Evolutionary conservation across 2,888 invertebrate genomes (phyloP).

Genomic region (Chrysolina americana): DNA sequence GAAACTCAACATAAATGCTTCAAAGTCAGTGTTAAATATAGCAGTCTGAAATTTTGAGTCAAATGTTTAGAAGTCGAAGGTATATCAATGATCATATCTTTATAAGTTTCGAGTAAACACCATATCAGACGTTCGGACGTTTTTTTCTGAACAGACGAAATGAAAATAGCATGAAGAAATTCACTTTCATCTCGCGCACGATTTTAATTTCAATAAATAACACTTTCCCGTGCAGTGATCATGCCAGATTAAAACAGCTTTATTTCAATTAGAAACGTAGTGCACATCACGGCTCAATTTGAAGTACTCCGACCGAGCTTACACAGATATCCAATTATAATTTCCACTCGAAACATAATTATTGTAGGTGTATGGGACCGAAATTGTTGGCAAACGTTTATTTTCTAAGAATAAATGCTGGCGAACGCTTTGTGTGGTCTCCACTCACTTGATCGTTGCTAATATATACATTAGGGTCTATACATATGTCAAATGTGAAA

Average conservation of each 20-base stretch:
- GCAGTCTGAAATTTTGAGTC: no score
- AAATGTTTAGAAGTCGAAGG: no score
- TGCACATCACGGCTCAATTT: slow-evolving; percentile 34
- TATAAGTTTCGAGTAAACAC: no score
- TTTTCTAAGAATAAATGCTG: slow-evolving; percentile 53
- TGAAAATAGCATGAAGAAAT: not conserved
- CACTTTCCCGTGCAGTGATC: not conserved
- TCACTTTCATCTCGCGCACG: slow-evolving; percentile 8
- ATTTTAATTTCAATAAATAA: slow-evolving; percentile 19
- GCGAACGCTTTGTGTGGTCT: slow-evolving; percentile 52
- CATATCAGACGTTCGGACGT: no score
- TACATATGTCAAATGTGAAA: slow-evolving; percentile 52
- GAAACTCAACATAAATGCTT: no score
- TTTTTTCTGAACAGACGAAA: not conserved
- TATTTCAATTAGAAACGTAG: slow-evolving; percentile 20
- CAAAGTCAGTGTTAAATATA: no score
- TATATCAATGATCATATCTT: no score
- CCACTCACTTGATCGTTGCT: slow-evolving; percentile 48
- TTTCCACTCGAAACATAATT: slow-evolving; percentile 28
- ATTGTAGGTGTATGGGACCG: slow-evolving; percentile 30
- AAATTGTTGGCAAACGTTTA: slow-evolving; percentile 51
- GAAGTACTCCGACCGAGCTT: slow-evolving; percentile 29
- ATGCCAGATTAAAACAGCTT: slow-evolving; percentile 2
- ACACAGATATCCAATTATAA: slow-evolving; percentile 32
- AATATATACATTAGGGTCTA: slow-evolving; percentile 52